A percentile compares a stretch with the other conserved stretches of the same genome.
These are phyloP conservation scores for Asbolus verrucosus DNA, from an alignment of 1,140 invertebrate species.

Conservation along the genomic window DNA sequence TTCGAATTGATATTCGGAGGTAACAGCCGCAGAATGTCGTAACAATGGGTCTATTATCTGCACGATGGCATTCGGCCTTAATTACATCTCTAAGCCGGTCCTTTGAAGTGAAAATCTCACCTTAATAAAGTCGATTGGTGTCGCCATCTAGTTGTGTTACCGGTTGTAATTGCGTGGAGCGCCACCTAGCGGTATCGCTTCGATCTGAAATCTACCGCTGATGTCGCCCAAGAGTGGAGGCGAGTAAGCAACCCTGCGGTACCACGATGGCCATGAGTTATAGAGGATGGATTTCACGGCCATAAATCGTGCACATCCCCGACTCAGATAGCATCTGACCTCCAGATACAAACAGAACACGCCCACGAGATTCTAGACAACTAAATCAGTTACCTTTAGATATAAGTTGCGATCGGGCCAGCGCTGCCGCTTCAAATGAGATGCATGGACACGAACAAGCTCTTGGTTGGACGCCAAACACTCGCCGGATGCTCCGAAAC, in stretches of 20 bases:
- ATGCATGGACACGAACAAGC: slow-evolving; percentile 53
- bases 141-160: slow-evolving; percentile 5
- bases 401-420: slow-evolving; percentile 49
- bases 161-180: neutral
- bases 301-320: slow-evolving; percentile 61
- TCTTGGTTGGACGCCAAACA: slow-evolving; percentile 51
- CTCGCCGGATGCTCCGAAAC: slow-evolving; percentile 2
- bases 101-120: neutral
- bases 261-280: slow-evolving; percentile 59
- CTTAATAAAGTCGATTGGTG: neutral
- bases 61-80: slow-evolving; percentile 58
- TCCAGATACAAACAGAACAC: slow-evolving; percentile 61
- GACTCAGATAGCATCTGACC: slow-evolving; percentile 57
- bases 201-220: neutral
- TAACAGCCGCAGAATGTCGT: slow-evolving; percentile 58
- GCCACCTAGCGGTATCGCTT: slow-evolving; percentile 7
- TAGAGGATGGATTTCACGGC: slow-evolving; percentile 61
- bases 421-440: slow-evolving; percentile 57
- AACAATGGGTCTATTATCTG: slow-evolving; percentile 62
- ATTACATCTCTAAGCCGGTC: slow-evolving; percentile 47
- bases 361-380: slow-evolving; percentile 61
- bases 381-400: slow-evolving; percentile 61
- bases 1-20: slow-evolving; percentile 55
- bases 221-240: slow-evolving; percentile 23
- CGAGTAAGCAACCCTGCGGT: slow-evolving; percentile 53